phyloP scores from a whole-genome alignment of 2,888 invertebrate species.

The Drosophila pseudotalamancana region DNA sequence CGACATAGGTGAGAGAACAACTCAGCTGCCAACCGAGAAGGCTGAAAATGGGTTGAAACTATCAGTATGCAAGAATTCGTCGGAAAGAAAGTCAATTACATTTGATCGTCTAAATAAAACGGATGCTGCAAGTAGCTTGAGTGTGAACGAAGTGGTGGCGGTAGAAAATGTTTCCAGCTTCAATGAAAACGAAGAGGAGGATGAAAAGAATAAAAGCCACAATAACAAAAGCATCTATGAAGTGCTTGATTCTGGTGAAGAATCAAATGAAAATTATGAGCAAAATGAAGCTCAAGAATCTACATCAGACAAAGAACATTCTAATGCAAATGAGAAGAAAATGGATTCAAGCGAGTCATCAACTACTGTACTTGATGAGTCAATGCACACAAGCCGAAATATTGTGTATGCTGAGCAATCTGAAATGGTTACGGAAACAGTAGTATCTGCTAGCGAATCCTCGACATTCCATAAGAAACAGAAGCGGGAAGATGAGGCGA shows the following conservation, averaged over 20 bases:
- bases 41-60: neutral
- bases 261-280: neutral
- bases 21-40: neutral
- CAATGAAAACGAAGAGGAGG: neutral
- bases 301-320: neutral
- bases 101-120: slow-evolving; percentile 57
- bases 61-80: neutral
- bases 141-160: neutral
- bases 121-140: slow-evolving; percentile 5
- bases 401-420: neutral
- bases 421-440: neutral
- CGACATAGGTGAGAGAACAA: neutral
- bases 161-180: slow-evolving; percentile 8
- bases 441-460: slow-evolving; percentile 6
- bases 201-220: neutral
- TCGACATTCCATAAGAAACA: slow-evolving; percentile 19
- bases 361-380: neutral
- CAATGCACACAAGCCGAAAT: neutral
- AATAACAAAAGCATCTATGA: slow-evolving; percentile 24
- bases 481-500: slow-evolving; percentile 30
- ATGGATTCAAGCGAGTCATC: neutral
- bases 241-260: slow-evolving; percentile 26
- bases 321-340: neutral
- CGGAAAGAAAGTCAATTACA: slow-evolving; percentile 21
- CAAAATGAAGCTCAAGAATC: neutral